These are phyloP conservation scores for Dexiosoma caninum DNA, from an alignment of 2,888 invertebrate species.

Conservation along the genomic window DNA sequence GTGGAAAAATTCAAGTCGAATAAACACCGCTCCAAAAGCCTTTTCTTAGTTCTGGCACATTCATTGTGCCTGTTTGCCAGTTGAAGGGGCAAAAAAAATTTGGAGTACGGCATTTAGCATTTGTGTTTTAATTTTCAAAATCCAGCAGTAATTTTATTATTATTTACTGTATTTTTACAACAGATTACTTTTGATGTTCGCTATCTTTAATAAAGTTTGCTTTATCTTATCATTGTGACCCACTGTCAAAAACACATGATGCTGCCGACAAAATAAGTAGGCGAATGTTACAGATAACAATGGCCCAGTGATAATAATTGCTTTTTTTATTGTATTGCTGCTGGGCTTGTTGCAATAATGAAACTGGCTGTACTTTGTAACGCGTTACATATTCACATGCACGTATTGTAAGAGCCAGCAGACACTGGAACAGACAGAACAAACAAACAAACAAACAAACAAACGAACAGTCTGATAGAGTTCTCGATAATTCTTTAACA, in stretches of 20 bases:
- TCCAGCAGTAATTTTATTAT: no score
- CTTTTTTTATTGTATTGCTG: constrained; percentile 14
- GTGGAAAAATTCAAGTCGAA: no score
- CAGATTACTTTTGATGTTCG: background rate
- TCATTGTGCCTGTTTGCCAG: no score
- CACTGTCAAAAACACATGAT: constrained; percentile 11
- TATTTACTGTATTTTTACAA: no score
- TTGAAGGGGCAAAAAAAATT: no score
- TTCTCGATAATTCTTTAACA: constrained; percentile 6
- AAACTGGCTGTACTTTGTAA: background rate
- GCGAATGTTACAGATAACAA: constrained; percentile 33
- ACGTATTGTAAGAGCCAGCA: background rate
- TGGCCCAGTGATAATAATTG: constrained; percentile 6
- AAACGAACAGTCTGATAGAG: background rate
- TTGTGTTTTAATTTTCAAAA: no score
- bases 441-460: no score
- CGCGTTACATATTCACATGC: background rate
- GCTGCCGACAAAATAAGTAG: constrained; percentile 13
- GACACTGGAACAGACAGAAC: background rate
- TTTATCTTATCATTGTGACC: constrained; percentile 21
- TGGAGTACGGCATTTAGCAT: no score
- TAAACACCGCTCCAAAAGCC: no score
- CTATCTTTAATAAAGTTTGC: background rate
- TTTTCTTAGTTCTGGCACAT: no score
- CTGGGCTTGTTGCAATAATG: background rate